Evolutionary conservation across 2,888 invertebrate species (phyloP), one percentile per base, ranked within the genome.

Genomic region (Chromoteleia sp.): DNA sequence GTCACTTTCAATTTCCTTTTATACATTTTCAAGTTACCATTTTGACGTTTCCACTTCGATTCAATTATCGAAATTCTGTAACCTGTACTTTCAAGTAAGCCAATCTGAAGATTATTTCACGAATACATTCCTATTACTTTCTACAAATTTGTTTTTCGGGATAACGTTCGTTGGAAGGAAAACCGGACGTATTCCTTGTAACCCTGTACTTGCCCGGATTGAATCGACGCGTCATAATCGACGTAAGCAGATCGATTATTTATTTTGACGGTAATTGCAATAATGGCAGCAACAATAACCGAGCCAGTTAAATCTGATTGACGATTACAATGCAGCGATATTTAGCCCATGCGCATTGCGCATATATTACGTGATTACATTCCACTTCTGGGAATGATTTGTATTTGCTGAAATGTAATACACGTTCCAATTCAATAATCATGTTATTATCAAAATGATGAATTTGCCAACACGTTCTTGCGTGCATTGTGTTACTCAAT

Each of bases 381-480:
- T 81, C 68, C 68, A 61, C 39, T 58, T 56, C 68, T 67, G 71
- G 39, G 76, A 81, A 70, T 81, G 77, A 81, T 81, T 77, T 77
- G 81, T 77, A 81, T 77, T 81, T 73, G 77, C 77, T 81, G 77
- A 77, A 81, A 77, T 77, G 77, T 81, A 77, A 81, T 81, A 77
- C 73, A 77, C 74, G 74, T 77, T 74, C 74, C 56, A 70, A 77
- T 77, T 73, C 77, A 74, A 82, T 82, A 63, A 78, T 82, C 77
- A 74, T 74, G 65, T 74, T 78, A 73, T 82, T 82, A 76, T 76
- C 70, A 73, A 82, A 82, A 77, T 74, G 74, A 82, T 82, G 81
- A 82, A 82, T 78, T 81, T 41, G 77, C 63, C 54, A 68, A 73
- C 68, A 59, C 77, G 81, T 77, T 74, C 73, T 70, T 81, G 74